A percentile compares a stretch with the other conserved stretches of the same genome.
phyloP scores from a whole-genome alignment of 1,140 invertebrate genomes.

The Frieseomelitta varia region DNA sequence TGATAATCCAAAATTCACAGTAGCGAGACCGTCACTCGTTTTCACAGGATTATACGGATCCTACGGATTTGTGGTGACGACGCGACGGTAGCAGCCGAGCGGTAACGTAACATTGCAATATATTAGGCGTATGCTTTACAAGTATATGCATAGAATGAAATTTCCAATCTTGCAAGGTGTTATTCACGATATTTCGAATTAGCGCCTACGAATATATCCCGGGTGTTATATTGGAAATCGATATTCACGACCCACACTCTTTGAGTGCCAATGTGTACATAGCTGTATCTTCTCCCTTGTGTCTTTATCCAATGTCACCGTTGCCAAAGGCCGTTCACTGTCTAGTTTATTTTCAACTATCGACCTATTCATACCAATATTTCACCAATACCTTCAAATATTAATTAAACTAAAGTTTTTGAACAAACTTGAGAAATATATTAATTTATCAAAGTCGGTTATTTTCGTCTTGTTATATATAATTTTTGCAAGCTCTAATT shows the following conservation, averaged over 20 bases:
- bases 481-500: not conserved
- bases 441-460: not conserved
- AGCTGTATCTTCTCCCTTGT: conserved; percentile 23
- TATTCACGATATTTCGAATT: conserved; percentile 60
- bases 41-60: conserved; percentile 49
- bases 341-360: conserved; percentile 27
- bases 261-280: conserved; percentile 27
- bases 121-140: not conserved
- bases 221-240: conserved; percentile 64
- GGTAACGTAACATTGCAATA: conserved; percentile 21
- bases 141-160: conserved; percentile 27
- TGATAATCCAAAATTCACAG: conserved; percentile 48
- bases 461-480: not conserved
- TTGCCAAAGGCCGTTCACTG: conserved; percentile 18
- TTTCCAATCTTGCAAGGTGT: conserved; percentile 48
- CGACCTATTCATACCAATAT: not conserved
- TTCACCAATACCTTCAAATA: not conserved
- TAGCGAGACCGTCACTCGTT: conserved; percentile 27
- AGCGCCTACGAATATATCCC: conserved; percentile 51
- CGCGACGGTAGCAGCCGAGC: not conserved
- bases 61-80: conserved; percentile 30
- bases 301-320: conserved; percentile 6
- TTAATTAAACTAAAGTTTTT: not conserved
- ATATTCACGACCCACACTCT: conserved; percentile 54
- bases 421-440: not conserved